phyloP scores from a whole-genome alignment of 35 echinoderm and acorn worm species.

The Amphiura filiformis region DNA sequence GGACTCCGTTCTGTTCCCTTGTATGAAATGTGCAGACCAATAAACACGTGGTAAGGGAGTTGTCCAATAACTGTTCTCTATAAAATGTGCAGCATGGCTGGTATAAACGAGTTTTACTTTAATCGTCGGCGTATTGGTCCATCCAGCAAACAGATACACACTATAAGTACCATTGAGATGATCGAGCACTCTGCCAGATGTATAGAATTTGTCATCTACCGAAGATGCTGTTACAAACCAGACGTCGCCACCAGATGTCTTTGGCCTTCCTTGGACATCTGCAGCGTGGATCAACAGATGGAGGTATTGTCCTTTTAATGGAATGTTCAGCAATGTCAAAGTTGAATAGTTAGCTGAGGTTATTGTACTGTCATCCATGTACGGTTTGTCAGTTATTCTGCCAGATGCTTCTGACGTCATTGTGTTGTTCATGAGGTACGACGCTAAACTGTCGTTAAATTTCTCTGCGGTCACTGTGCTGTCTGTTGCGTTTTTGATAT shows the following conservation, averaged over 20 bases:
- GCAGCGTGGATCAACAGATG: neutral
- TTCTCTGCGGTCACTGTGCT: too few relatives aligned
- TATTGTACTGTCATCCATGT: neutral
- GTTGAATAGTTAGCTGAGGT: neutral
- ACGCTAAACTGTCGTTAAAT: too few relatives aligned
- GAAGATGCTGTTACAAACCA: neutral
- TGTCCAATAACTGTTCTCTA: neutral
- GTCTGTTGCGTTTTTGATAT: too few relatives aligned
- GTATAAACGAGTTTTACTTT: slow-evolving; percentile 34
- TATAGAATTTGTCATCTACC: neutral
- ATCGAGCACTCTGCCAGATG: slow-evolving; percentile 39
- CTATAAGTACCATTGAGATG: slow-evolving; percentile 63
- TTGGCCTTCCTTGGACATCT: neutral
- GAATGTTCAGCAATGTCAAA: neutral
- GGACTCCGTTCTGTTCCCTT: neutral
- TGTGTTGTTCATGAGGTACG: too few relatives aligned
- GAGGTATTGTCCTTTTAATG: neutral
- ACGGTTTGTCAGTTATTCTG: too few relatives aligned
- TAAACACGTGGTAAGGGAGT: neutral
- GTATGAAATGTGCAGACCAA: neutral
- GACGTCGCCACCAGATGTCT: neutral
- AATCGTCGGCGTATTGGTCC: slow-evolving; percentile 28
- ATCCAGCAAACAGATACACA: slow-evolving; percentile 49
- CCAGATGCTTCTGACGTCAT: too few relatives aligned
- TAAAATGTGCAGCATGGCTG: slow-evolving; percentile 19